Base-by-base conservation (phyloP, 1,140 invertebrate species). In the Pachyrhynchus sulphureomaculatus region DNA sequence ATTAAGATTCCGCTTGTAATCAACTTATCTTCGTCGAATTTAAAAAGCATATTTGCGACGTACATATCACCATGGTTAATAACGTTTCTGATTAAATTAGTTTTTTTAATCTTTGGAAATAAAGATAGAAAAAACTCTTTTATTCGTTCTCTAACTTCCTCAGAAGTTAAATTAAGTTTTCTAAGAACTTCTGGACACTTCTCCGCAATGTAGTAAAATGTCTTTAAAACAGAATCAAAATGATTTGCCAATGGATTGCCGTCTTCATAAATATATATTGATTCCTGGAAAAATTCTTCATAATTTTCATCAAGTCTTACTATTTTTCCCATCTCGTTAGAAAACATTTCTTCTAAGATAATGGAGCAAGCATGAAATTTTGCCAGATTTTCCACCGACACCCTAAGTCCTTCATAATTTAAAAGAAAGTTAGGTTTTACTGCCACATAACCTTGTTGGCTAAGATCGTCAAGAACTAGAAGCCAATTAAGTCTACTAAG, bases 11-110 rank as follows among this genome's bases (percentile, higher is more conserved):
- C 81, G 5, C 73, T 68, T 1, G 75, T 48, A 1, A 44, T 53
- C 6, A 17, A 26, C 0, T 32, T 42, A 24, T 59, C 29, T 29
- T 65, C 32, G 10, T n/a, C n/a, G n/a, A n/a, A n/a, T n/a, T n/a
- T n/a, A n/a, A n/a, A n/a, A n/a, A n/a, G n/a, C n/a, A n/a, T n/a
- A n/a, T n/a, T n/a, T n/a, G n/a, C n/a, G n/a, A n/a, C n/a, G n/a
- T n/a, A n/a, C n/a, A n/a, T n/a, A n/a, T n/a, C n/a, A n/a, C n/a
- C n/a, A n/a, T n/a, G n/a, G n/a, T n/a, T n/a, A n/a, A n/a, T n/a
- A n/a, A 81, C 80, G 55, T 86, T 87, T n/a, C 74, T 70, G 42
- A 79, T 80, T 20, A 70, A 76, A 4, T 67, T 29, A 1, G 81
- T 83, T 0, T 79, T 77, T 57, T 78, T 76, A 21, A 77, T 71